Percentiles rank a stretch among this genome's conserved stretches.
Evolutionary conservation across 2,797 vertebrate species (phyloP).

Genomic region (Hipposideros larvatus): DNA sequence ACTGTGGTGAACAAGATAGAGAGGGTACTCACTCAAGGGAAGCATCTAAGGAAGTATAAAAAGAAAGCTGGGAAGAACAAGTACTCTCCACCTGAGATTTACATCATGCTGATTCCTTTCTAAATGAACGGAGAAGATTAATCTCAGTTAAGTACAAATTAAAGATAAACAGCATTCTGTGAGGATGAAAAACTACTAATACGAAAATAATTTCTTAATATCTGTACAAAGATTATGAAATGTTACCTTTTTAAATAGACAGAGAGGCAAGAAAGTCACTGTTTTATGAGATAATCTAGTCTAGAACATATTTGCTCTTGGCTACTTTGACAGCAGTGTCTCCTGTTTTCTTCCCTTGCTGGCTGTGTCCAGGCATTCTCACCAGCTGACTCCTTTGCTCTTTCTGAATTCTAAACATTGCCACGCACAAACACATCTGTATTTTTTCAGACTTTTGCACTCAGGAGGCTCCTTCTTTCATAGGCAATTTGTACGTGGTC

Average conservation of each 20-base stretch:
- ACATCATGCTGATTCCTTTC: not conserved
- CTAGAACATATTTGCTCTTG: not conserved
- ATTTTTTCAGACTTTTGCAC: not conserved
- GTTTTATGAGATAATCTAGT: not conserved
- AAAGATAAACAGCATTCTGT: not conserved
- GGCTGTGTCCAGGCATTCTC: not conserved
- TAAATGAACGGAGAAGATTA: not conserved
- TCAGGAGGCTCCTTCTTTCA: not conserved
- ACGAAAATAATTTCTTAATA: not conserved
- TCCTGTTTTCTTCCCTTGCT: not conserved
- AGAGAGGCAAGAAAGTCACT: not conserved
- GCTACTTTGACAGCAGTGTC: not conserved
- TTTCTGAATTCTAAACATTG: not conserved
- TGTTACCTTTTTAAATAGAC: not conserved
- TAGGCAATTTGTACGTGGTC: not conserved
- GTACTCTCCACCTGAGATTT: not conserved
- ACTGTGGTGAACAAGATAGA: not conserved
- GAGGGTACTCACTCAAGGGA: not conserved
- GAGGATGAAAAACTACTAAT: not conserved
- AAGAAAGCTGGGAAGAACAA: not conserved
- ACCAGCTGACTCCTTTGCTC: not conserved
- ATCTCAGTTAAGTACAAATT: not conserved
- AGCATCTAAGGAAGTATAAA: not conserved
- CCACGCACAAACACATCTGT: not conserved
- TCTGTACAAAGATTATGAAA: not conserved